Evolutionary conservation across 2,888 invertebrate genomes (phyloP), one percentile per base, ranked within the genome.

Genomic region (Cantharis rustica): DNA sequence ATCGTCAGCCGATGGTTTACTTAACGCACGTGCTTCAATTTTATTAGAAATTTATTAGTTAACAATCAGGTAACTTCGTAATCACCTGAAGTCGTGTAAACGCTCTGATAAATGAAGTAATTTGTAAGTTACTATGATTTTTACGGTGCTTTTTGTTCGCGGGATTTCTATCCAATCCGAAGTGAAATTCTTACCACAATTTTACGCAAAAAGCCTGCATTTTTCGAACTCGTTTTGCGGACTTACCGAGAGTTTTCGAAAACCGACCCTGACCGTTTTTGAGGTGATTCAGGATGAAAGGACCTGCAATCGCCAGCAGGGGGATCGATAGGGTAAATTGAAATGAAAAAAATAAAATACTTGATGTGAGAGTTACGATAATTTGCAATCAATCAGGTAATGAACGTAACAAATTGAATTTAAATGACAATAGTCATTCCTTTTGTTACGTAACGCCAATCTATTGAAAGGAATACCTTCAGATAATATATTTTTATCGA

Each of bases 401-500:
- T 7, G 3, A n/a, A 9, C 47, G 47, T n/a, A 47, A n/a, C n/a
- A n/a, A 47, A 47, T 47, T 47, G 47, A n/a, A 47, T 47, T 47
- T n/a, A 27, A 27, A 47, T 47, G 47, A 47, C 47, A 47, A 47
- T n/a, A 47, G n/a, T 47, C 47, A 47, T 47, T 47, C 47, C 47
- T 47, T 47, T 47, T n/a, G n/a, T 47, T 47, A 47, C 47, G n/a
- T 47, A 47, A 47, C 1, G 2, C 7, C n/a, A n/a, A 47, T 47
- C 47, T 47, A 47, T 47, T n/a, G 47, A 47, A 47, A 47, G n/a
- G 47, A 47, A n/a, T 47, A 47, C 47, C 47, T n/a, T 47, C n/a
- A 66, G 64, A 66, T 66, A 66, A 66, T 20, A 66, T 66, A 66
- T n/a, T 66, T 62, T 66, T 66, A 66, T 66, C 64, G 23, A n/a